Evolutionary conservation across 2,113 vertebrate species (phyloP).

Genomic region (Nothobranchius kuhntae): DNA sequence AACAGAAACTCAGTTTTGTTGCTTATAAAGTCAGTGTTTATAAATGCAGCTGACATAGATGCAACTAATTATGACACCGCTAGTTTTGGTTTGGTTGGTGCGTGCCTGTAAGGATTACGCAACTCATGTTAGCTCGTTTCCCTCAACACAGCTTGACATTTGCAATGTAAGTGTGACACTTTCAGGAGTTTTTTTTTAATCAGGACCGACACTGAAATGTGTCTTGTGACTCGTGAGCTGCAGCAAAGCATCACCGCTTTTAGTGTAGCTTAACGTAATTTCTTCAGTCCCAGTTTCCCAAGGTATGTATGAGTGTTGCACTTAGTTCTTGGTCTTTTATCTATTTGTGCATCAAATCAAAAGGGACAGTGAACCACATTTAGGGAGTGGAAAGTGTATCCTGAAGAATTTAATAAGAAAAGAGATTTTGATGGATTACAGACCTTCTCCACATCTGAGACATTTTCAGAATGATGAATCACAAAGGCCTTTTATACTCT

Average conservation of each 20-base stretch:
- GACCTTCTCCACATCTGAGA: constrained; percentile 80
- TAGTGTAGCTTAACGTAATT: constrained; percentile 45
- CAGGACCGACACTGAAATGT: background rate
- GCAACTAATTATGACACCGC: no score
- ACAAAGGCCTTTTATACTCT: constrained; percentile 75
- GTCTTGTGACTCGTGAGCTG: background rate
- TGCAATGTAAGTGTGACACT: background rate
- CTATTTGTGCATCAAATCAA: constrained; percentile 81
- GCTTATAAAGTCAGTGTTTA: no score
- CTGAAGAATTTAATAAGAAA: constrained; percentile 85
- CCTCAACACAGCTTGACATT: background rate
- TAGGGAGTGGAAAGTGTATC: constrained; percentile 80
- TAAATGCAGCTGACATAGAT: no score
- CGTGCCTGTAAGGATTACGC: no score
- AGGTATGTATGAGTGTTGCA: constrained; percentile 60
- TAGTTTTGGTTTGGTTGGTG: no score
- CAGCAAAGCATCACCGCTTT: background rate
- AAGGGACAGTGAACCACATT: constrained; percentile 76
- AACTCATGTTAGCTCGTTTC: background rate
- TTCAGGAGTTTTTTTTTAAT: background rate
- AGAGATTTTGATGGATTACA: constrained; percentile 84
- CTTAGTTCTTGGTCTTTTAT: constrained; percentile 71
- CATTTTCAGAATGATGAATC: constrained; percentile 83
- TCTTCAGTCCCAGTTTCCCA: constrained; percentile 56
- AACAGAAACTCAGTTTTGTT: no score